phyloP scores from a whole-genome alignment of 1,140 invertebrate species.

The Halesus radiatus region DNA sequence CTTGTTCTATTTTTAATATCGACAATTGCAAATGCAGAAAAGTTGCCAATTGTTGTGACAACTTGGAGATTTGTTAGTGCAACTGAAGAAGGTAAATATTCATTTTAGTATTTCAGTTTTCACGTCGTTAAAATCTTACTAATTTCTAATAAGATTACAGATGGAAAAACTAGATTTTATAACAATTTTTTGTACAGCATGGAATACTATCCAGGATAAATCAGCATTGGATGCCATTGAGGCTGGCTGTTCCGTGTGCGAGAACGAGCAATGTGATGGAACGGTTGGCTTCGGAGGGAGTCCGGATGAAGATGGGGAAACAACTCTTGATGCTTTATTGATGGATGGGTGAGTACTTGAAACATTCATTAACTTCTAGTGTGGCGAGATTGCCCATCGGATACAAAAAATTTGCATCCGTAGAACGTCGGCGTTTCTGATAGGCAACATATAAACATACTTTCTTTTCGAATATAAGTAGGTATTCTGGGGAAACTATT shows the following conservation, averaged over 20 bases:
- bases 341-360: slow-evolving; percentile 88
- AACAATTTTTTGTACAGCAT: slow-evolving; percentile 74
- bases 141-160: no score
- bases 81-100: slow-evolving; percentile 43
- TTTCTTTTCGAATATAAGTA: no score
- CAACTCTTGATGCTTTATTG: slow-evolving; percentile 97
- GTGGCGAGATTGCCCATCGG: no score
- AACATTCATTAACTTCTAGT: no score
- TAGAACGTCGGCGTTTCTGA: no score
- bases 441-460: no score
- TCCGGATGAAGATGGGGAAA: slow-evolving; percentile 97
- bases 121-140: no score
- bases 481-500: no score
- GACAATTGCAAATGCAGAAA: neutral
- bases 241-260: slow-evolving; percentile 86
- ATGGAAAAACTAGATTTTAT: no score
- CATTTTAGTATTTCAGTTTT: neutral
- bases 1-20: neutral
- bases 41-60: slow-evolving; percentile 48
- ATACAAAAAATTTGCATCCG: no score
- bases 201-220: slow-evolving; percentile 74
- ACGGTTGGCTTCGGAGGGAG: slow-evolving; percentile 97
- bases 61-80: slow-evolving; percentile 51
- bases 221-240: slow-evolving; percentile 89
- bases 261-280: slow-evolving; percentile 88